Evolutionary conservation across 2,797 vertebrate genomes (phyloP).

Genomic region (Tapirus indicus): DNA sequence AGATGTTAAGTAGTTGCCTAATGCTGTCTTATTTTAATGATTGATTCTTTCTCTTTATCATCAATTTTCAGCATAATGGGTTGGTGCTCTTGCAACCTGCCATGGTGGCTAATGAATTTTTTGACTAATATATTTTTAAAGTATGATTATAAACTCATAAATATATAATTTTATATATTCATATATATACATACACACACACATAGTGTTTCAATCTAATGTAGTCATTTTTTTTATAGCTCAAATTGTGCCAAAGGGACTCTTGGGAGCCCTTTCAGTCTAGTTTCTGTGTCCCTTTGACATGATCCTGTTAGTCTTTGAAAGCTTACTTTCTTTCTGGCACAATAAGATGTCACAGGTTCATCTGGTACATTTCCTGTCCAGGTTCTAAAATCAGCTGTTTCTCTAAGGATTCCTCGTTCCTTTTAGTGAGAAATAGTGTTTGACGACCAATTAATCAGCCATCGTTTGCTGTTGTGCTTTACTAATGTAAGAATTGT

Average conservation of each 20-base stretch:
- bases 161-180: neutral
- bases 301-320: neutral
- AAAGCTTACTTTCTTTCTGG: neutral
- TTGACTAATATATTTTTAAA: neutral
- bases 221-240: neutral
- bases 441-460: neutral
- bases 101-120: neutral
- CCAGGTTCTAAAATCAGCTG: neutral
- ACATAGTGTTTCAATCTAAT: neutral
- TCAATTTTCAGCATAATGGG: neutral
- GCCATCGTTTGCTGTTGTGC: neutral
- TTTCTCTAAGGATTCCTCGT: neutral
- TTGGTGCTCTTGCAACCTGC: neutral
- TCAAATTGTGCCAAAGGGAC: neutral
- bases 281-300: neutral
- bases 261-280: neutral
- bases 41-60: neutral
- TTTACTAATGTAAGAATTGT: neutral
- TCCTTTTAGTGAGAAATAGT: neutral
- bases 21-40: neutral
- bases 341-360: neutral
- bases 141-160: neutral
- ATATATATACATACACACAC: neutral
- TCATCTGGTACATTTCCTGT: neutral
- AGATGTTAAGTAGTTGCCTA: neutral